Base-by-base conservation (phyloP, 2,888 invertebrate genomes). In the Rotaria sp. region DNA sequence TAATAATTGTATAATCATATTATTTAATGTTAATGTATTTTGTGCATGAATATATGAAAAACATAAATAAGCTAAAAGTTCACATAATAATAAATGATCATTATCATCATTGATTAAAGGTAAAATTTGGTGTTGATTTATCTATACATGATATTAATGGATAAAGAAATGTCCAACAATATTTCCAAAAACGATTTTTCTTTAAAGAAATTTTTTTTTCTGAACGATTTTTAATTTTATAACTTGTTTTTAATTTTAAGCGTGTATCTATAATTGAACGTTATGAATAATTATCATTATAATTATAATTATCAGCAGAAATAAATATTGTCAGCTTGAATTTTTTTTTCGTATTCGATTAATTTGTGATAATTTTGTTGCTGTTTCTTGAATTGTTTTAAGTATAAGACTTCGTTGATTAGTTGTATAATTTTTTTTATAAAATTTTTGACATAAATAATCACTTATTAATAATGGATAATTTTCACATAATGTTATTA, bases 361-460 rank as follows among this genome's bases (percentile, higher is more conserved):
- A 21, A 67, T 67, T 18, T 35, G 5, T 21, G 67, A 67, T 35
- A 67, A 67, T 35, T 35, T 35, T 35, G 35, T 67, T 15, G 35
- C 67, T 35, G 67, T 35, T 35, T 38, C 67, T 67, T 67, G 35
- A 2, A 67, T 38, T 21, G 67, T 67, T 38, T 67, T 67, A 18
- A 67, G 30, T 35, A 67, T 67, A 8, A 67, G 21, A 67, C 67
- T 67, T 67, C 67, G 67, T 35, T 67, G 67, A 67, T 67, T 67
- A 7, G 38, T 18, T 21, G 67, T 67, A 67, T 67, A 67, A 67
- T 67, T 67, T 67, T 21, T 67, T 67, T 67, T 38, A 35, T 67
- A 67, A 21, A 67, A 67, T 35, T 67, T 35, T 67, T 67, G 35
- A 35, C 67, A 67, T 67, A 67, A 67, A 67, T 67, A 67, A 67